These are phyloP conservation scores for Meriones unguiculatus DNA, from an alignment of 2,113 vertebrate species.

Conservation along the genomic window DNA sequence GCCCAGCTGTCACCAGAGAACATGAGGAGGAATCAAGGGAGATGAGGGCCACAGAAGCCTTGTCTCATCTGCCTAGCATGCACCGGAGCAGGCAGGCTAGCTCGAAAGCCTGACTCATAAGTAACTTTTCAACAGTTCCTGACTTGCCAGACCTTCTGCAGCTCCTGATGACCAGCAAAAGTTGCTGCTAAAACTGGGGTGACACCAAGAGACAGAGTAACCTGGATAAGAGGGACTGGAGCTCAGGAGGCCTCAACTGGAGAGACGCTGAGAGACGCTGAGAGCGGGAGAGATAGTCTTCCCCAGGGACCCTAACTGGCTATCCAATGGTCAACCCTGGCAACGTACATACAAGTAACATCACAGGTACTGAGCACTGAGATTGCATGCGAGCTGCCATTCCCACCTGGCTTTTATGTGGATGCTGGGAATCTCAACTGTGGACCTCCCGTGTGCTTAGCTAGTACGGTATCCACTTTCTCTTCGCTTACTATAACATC, in stretches of 20 bases:
- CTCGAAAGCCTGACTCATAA: not conserved
- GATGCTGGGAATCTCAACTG: not conserved
- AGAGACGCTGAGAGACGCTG: not conserved
- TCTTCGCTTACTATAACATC: slow-evolving; percentile 2
- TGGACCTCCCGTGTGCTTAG: no score
- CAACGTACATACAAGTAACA: not conserved
- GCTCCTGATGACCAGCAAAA: not conserved
- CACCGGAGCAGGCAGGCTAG: no score
- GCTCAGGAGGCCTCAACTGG: not conserved
- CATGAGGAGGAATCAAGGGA: not conserved
- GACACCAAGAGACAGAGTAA: no score
- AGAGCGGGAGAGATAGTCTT: not conserved
- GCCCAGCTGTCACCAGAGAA: not conserved
- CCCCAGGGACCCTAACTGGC: not conserved
- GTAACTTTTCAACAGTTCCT: not conserved
- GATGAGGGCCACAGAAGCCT: not conserved
- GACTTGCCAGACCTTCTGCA: not conserved
- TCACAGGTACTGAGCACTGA: not conserved
- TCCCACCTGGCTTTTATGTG: not conserved
- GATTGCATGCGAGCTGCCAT: not conserved
- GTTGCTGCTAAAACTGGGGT: not conserved
- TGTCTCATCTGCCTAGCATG: not conserved
- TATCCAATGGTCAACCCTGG: not conserved
- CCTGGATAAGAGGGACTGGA: not conserved
- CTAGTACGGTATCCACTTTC: not conserved